These are phyloP conservation scores for Crenuchus spilurus DNA, from an alignment of 2,797 vertebrate species.

Conservation along the genomic window DNA sequence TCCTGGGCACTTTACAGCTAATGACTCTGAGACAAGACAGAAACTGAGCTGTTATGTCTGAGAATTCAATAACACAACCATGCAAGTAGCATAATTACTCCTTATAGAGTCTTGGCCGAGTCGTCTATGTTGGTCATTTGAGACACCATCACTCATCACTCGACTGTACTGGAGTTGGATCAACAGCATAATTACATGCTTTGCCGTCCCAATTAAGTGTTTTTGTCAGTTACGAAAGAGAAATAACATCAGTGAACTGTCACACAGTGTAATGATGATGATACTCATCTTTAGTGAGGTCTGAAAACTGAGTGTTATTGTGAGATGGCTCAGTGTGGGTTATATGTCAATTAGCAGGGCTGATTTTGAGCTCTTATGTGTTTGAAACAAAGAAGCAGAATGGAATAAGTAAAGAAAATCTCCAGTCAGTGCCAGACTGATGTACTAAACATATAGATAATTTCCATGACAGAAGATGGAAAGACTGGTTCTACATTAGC, in stretches of 20 bases:
- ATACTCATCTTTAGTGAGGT: neutral
- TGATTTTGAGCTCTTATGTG: neutral
- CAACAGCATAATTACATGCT: neutral
- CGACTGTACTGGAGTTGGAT: neutral
- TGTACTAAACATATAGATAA: too few species aligned
- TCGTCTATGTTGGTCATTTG: neutral
- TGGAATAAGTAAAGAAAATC: too few species aligned
- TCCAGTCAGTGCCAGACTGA: too few species aligned
- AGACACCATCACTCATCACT: neutral
- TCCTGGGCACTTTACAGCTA: neutral
- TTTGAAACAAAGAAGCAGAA: too few species aligned
- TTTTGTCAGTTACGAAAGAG: too few species aligned
- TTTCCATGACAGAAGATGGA: too few species aligned
- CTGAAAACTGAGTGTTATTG: neutral
- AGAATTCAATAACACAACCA: neutral
- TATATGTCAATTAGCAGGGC: slow-evolving; percentile 1
- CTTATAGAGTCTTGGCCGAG: neutral
- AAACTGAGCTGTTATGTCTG: neutral
- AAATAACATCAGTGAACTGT: neutral
- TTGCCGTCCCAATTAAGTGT: too few species aligned
- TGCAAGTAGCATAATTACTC: slow-evolving; percentile 1
- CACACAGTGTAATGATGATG: neutral
- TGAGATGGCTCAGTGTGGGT: neutral
- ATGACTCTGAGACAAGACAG: neutral
- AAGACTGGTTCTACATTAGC: too few species aligned